Percentiles rank a stretch among this genome's conserved stretches.
These are phyloP conservation scores for Dendrocincla fuliginosa DNA, from an alignment of 2,797 vertebrate species.

Conservation along the genomic window DNA sequence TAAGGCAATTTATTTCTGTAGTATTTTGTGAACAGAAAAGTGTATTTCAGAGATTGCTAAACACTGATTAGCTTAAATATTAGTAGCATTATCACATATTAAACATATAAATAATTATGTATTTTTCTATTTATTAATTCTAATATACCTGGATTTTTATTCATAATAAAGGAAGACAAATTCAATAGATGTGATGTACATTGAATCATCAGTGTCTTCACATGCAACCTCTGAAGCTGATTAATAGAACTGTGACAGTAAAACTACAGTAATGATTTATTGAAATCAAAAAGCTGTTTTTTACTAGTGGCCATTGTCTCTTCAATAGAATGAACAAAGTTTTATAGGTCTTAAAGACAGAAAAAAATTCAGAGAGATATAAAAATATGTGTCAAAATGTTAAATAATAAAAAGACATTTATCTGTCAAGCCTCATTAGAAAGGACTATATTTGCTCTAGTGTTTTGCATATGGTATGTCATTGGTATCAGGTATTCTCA, in stretches of 20 bases:
- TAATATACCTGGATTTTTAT: background rate
- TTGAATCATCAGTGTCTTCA: background rate
- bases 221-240: background rate
- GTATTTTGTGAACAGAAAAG: background rate
- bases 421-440: background rate
- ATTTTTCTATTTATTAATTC: background rate
- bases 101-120: background rate
- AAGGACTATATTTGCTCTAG: background rate
- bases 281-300: fast-evolving
- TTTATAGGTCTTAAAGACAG: background rate
- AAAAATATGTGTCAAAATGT: background rate
- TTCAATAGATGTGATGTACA: background rate
- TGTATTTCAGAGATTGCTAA: background rate
- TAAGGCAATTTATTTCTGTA: background rate
- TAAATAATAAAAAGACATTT: background rate
- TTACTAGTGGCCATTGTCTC: background rate
- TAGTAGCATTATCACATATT: background rate
- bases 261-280: background rate
- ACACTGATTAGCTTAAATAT: background rate
- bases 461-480: background rate
- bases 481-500: background rate
- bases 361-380: background rate
- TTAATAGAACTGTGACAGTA: background rate
- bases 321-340: background rate
- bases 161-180: background rate